phyloP scores from a whole-genome alignment of 1,140 invertebrate species.

The Leptonema lineaticorne region DNA sequence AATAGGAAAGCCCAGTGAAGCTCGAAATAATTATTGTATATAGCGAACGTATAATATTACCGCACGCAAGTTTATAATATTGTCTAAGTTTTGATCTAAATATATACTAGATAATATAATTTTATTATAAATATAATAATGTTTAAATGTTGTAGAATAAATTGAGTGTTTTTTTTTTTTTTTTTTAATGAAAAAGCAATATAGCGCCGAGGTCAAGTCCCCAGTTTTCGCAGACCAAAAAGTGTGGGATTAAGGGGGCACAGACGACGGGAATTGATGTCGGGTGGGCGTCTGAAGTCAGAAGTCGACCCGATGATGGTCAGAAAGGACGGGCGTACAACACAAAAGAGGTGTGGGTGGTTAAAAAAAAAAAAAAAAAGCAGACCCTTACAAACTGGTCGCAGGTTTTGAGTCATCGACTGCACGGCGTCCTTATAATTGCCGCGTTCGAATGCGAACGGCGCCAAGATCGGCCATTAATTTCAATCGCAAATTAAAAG shows the following conservation, averaged over 20 bases:
- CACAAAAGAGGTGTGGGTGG: neutral
- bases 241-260: neutral
- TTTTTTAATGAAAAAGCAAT: no score
- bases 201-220: no score
- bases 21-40: no score
- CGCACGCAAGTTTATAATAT: no score
- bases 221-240: neutral
- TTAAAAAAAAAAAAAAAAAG: no score
- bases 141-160: no score
- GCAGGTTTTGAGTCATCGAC: neutral
- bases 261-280: neutral
- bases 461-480: neutral
- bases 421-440: neutral
- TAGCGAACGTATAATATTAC: no score
- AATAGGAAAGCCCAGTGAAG: no score
- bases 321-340: neutral
- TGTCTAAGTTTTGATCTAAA: no score
- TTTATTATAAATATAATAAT: no score
- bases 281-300: slow-evolving; percentile 4
- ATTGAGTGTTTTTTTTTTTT: no score
- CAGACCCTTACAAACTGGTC: neutral
- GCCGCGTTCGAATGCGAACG: neutral
- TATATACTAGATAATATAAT: no score
- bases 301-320: slow-evolving; percentile 2
- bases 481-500: neutral